phyloP scores from a whole-genome alignment of 2,888 invertebrate genomes.

The Heliconius erato region DNA sequence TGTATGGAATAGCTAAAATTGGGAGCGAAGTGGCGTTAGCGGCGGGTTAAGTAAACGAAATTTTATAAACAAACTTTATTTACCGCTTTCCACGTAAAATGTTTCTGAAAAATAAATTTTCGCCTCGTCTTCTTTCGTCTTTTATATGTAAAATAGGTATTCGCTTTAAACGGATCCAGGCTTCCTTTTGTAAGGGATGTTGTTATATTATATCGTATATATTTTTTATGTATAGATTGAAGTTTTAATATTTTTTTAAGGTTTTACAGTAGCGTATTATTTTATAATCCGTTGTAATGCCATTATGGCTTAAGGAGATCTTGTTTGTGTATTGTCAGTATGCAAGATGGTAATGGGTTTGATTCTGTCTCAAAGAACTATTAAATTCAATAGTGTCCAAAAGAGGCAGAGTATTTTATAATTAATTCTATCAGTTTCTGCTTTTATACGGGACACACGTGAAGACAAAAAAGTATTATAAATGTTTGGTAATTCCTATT shows the following conservation, averaged over 20 bases:
- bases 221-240: slow-evolving; percentile 13
- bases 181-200: slow-evolving; percentile 16
- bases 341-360: background rate
- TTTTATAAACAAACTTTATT: slow-evolving; percentile 47
- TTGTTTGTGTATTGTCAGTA: background rate
- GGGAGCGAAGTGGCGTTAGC: slow-evolving; percentile 34
- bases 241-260: slow-evolving; percentile 14
- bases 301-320: background rate
- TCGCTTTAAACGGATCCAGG: slow-evolving; percentile 42
- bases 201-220: slow-evolving; percentile 8
- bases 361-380: background rate
- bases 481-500: too few relatives aligned
- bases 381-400: too few relatives aligned
- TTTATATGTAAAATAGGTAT: slow-evolving; percentile 49
- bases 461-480: too few relatives aligned
- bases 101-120: slow-evolving; percentile 47
- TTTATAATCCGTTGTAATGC: background rate
- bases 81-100: slow-evolving; percentile 42
- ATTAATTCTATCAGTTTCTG: too few relatives aligned
- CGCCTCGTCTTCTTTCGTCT: slow-evolving; percentile 45
- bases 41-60: slow-evolving; percentile 44
- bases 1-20: slow-evolving; percentile 30
- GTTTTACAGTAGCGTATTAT: background rate
- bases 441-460: too few relatives aligned
- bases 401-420: too few relatives aligned